Conservation (phyloP, 2,888 invertebrate species). For the Machimus rusticus region DNA sequence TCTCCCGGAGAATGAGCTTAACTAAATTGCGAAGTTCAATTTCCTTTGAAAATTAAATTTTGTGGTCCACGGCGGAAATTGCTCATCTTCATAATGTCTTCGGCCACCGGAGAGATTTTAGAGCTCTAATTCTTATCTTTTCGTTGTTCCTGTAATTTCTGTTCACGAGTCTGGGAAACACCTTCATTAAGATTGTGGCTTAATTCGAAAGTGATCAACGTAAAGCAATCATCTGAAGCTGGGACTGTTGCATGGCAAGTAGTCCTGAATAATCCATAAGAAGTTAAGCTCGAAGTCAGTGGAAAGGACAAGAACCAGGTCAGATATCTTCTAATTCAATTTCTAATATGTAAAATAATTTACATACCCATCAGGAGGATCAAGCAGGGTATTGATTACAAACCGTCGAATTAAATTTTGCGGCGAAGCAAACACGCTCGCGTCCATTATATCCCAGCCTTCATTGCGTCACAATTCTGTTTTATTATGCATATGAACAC, state of each 20-base stretch:
- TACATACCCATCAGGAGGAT: no score
- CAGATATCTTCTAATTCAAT: background rate
- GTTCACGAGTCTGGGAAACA: background rate
- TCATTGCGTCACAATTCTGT: no score
- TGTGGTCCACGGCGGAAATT: conserved; percentile 7
- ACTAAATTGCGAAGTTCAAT: conserved; percentile 16
- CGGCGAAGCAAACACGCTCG: no score
- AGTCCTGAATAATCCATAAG: background rate
- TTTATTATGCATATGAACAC: no score
- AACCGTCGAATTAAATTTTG: no score
- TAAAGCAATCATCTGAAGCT: background rate
- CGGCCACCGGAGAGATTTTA: background rate
- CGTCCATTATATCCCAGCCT: no score
- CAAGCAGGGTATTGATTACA: no score
- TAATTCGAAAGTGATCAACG: background rate
- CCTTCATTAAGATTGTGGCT: background rate
- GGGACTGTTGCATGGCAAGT: background rate
- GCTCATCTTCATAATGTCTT: conserved; percentile 7
- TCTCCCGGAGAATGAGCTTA: background rate
- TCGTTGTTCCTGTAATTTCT: background rate
- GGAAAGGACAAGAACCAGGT: background rate
- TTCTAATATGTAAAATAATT: background rate
- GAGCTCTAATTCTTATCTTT: background rate
- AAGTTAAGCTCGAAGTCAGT: background rate
- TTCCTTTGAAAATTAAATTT: conserved; percentile 17